These are phyloP conservation scores for Corydoras sp. DNA, from an alignment of 2,113 vertebrate species.

Conservation along the genomic window DNA sequence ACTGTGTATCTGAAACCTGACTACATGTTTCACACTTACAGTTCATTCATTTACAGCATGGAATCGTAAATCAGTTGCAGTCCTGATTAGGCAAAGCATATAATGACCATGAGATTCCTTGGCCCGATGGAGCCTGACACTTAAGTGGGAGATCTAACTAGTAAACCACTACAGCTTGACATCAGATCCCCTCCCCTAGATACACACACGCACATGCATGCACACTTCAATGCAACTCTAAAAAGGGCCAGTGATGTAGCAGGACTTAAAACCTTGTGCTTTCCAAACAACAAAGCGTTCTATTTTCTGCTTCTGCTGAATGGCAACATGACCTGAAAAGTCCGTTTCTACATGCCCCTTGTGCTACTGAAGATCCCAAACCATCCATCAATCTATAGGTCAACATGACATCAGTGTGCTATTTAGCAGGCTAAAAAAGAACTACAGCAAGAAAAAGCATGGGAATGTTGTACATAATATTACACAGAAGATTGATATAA, in stretches of 20 bases:
- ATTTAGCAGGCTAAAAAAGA: constrained; percentile 42
- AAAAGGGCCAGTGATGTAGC: constrained; percentile 23
- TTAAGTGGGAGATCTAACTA: constrained; percentile 1
- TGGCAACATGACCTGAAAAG: constrained; percentile 35
- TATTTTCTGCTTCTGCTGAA: constrained; percentile 35
- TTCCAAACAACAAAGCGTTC: constrained; percentile 24
- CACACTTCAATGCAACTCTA: constrained; percentile 35
- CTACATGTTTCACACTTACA: not conserved
- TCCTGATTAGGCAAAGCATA: constrained; percentile 21
- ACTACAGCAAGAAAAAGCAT: not conserved
- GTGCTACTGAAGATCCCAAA: constrained; percentile 30
- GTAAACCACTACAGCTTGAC: not conserved
- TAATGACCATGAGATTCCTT: not conserved
- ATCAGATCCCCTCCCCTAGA: too few relatives aligned
- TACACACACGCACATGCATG: too few relatives aligned
- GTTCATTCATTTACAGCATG: constrained; percentile 22
- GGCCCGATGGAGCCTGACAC: constrained; percentile 1
- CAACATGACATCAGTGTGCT: constrained; percentile 49
- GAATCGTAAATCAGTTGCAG: constrained; percentile 26
- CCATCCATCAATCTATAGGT: constrained; percentile 54
- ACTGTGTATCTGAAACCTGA: too few relatives aligned
- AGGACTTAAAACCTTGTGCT: constrained; percentile 13
- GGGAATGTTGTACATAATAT: constrained; percentile 30
- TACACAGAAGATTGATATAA: constrained; percentile 2
- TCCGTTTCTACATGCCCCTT: constrained; percentile 23